phyloP scores from a whole-genome alignment of 2,888 invertebrate genomes.

The Leptopilina myrica region DNA sequence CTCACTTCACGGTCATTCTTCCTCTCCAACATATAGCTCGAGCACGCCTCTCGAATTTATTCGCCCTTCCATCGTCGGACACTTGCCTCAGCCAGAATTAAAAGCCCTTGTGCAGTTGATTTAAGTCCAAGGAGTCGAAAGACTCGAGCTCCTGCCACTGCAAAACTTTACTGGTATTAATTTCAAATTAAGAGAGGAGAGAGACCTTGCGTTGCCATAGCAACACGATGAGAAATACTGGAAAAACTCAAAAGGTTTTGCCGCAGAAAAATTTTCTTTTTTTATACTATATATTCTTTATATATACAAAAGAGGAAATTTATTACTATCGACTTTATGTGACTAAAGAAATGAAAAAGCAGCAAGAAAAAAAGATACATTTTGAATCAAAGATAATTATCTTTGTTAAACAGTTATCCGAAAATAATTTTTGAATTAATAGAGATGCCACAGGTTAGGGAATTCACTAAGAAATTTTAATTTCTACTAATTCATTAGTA shows the following conservation, averaged over 20 bases:
- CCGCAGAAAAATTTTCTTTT: neutral
- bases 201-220: neutral
- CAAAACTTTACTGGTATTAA: constrained; percentile 36
- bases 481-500: too few species aligned
- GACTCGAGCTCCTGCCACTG: constrained; percentile 31
- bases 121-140: constrained; percentile 33
- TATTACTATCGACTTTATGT: too few species aligned
- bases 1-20: constrained; percentile 40
- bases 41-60: constrained; percentile 42
- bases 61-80: constrained; percentile 39
- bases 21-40: constrained; percentile 1
- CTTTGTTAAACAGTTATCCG: too few species aligned
- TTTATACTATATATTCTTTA: neutral
- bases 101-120: constrained; percentile 40
- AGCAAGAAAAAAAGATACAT: too few species aligned
- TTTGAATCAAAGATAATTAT: too few species aligned
- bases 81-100: constrained; percentile 38
- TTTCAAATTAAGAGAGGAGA: constrained; percentile 27
- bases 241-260: constrained; percentile 6
- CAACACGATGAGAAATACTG: neutral
- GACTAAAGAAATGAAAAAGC: too few species aligned
- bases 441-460: too few species aligned
- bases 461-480: too few species aligned
- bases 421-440: too few species aligned
- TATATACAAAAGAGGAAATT: neutral